Evolutionary conservation across 2,888 invertebrate genomes (phyloP), one percentile per base, ranked within the genome.

Genomic region (Flabesymbios commensalis): DNA sequence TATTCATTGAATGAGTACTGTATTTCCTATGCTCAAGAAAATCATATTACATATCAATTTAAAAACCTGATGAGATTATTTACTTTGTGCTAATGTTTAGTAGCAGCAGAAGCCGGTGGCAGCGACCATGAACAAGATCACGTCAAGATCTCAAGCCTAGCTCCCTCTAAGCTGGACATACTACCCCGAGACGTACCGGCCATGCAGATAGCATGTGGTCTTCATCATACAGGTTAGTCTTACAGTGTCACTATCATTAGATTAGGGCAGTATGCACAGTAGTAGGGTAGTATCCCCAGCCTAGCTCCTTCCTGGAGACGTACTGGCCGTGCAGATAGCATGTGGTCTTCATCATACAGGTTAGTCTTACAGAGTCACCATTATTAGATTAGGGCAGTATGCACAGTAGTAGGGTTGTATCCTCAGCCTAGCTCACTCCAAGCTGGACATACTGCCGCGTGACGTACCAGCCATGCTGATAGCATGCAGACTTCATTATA

Each of bases 271-370:
- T n/a, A 43, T 3, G 64, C 61, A 29, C 61, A 53, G 57, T 88
- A 89, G 17, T 85, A 88, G 39, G 84, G 87, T 52, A 88, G 89
- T 76, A 86, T 89, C 54, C 87, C 87, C 47, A 91, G 91, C 61
- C 84, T 95, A 68, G 89, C 94, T 22, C 95, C 95, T 1, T 91
- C 26, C 49, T 5, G 48, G 51, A 14, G 58, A 61, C 31, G 48
- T 89, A 71, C 89, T 90, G 7, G 90, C 92, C 29, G 28, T 47
- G 5, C 91, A 94, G 79, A 88, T 95, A 32, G 88, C 93, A 0
- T 93, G 93, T 78, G 96, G 96, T 1, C 85, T 95, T 47, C 94
- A 96, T 79, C 96, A 96, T 79, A 92, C 93, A 69, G 86, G 87
- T 87, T 74, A 7, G n/a, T 22, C 32, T 54, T 24, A 22, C 31